Percentiles rank a stretch among this genome's conserved stretches.
Conservation (phyloP, 2,113 vertebrate species). For the Coptodon bakossiorum region DNA sequence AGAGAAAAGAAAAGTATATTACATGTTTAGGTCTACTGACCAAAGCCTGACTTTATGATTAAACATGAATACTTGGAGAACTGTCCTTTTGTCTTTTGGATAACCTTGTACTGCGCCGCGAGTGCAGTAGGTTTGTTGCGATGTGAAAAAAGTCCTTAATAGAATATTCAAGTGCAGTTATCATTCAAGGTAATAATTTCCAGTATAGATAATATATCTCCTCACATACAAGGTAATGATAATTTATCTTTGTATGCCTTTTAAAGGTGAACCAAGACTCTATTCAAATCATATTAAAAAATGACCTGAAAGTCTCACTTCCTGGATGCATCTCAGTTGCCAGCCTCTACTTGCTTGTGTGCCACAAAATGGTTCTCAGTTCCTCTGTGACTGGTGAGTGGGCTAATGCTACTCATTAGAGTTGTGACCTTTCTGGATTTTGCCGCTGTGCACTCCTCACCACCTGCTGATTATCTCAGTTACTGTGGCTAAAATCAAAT, state of each 20-base stretch:
- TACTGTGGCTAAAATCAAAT: constrained; percentile 50
- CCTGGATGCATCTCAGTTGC: neutral
- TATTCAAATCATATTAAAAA: neutral
- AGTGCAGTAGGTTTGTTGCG: neutral
- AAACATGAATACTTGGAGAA: neutral
- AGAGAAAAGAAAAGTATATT: neutral
- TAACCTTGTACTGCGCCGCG: neutral
- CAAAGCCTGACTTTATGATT: neutral
- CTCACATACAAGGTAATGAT: neutral
- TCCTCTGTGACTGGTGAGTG: constrained; percentile 39
- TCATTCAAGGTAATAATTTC: neutral
- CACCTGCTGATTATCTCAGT: constrained; percentile 52
- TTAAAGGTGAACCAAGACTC: neutral
- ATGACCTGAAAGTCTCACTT: neutral
- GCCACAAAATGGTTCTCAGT: constrained; percentile 49
- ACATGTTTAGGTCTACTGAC: neutral
- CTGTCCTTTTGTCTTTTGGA: neutral
- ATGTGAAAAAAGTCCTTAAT: neutral
- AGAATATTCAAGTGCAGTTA: neutral
- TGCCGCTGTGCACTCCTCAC: constrained; percentile 28
- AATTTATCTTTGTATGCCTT: neutral
- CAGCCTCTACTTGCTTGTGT: neutral
- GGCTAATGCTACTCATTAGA: constrained; percentile 65
- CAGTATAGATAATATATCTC: neutral
- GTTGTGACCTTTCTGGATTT: constrained; percentile 65